Conservation (phyloP, 2,888 invertebrate genomes). For the Subacronicta megacephala region DNA sequence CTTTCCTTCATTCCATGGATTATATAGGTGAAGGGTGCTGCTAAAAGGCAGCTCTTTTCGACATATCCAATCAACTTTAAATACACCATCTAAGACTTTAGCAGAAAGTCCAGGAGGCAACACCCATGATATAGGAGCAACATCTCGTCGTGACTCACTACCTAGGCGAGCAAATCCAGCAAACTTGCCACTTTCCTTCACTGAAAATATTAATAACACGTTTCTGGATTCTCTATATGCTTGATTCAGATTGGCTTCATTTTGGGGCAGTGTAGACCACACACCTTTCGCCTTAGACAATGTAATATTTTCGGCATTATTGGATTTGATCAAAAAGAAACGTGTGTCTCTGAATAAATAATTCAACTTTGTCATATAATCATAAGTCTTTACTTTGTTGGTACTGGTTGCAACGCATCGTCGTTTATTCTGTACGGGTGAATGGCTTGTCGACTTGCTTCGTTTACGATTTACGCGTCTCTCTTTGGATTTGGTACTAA, state of each 20-base stretch:
- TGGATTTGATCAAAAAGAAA: constrained; percentile 99
- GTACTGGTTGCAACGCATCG: constrained; percentile 72
- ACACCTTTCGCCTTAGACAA: constrained; percentile 98
- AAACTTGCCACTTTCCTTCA: constrained; percentile 99
- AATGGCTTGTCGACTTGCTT: constrained; percentile 80
- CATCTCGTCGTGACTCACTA: constrained; percentile 96
- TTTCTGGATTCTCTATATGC: constrained; percentile 98
- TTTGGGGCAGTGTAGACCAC: constrained; percentile 99
- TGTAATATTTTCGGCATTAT: constrained; percentile 98
- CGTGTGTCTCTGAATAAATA: constrained; percentile 98
- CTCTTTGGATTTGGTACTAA: constrained; percentile 92
- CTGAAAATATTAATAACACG: constrained; percentile 98
- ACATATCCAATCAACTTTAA: constrained; percentile 99
- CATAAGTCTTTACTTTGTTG: constrained; percentile 92
- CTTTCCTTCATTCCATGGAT: constrained; percentile 99
- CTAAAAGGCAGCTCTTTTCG: constrained; percentile 98
- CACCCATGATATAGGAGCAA: constrained; percentile 97
- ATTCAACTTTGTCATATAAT: constrained; percentile 96
- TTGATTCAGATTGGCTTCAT: constrained; percentile 98
- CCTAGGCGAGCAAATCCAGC: constrained; percentile 97
- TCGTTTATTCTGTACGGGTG: constrained; percentile 80
- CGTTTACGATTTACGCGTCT: constrained; percentile 90
- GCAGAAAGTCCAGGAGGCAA: constrained; percentile 97
- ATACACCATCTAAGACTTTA: constrained; percentile 98
- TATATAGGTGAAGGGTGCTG: constrained; percentile 97